Base-by-base conservation (phyloP, 2,113 vertebrate genomes). In the Madoqua kirkii region DNA sequence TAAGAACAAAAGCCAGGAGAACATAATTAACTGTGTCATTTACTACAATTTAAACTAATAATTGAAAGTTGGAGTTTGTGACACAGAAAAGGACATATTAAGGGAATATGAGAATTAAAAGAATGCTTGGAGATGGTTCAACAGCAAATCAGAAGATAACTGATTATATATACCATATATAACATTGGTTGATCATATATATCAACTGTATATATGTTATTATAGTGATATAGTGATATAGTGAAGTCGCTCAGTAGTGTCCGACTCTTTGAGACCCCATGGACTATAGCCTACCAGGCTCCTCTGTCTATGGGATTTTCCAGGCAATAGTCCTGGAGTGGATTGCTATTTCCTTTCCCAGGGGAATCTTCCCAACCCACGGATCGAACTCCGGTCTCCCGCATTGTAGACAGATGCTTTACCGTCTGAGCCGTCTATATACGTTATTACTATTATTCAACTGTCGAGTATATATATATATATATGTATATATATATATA, bases 331-430 rank as follows among this genome's bases (percentile, higher is more conserved):
- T 57, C 8, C 55, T 57, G 55, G 55, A 57, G 55, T 57, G 55
- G 23, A 10, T 25, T 57, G 55, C 1, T 1, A 25, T 23, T 57
- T 57, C 8, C 55, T 57, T 57, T 9, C 23, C 21, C 21, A 57
- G 55, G 21, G 55, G 21, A 23, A 23, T 25, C 55, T 57, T 57
- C 55, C 55, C 55, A 57, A 57, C 21, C 55, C 55, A 57, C 8
- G 23, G 8, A 10, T 57, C 8, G 3, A 57, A 25, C 55, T 23
- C 0, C 0, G 23, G 55, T 57, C 23, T 57, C 23, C 55, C 1
- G 3, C 55, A 57, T 25, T 57, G 55, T 25, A 57, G 9, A 57
- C 21, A 57, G 21, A 25, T 3, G 3, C 55, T 57, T 57, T 57
- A 57, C 55, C 55, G 0, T 57, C 55, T 57, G 55, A 57, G 55